Conservation (phyloP, 2,113 vertebrate genomes). For the Alexandromys fortis region DNA sequence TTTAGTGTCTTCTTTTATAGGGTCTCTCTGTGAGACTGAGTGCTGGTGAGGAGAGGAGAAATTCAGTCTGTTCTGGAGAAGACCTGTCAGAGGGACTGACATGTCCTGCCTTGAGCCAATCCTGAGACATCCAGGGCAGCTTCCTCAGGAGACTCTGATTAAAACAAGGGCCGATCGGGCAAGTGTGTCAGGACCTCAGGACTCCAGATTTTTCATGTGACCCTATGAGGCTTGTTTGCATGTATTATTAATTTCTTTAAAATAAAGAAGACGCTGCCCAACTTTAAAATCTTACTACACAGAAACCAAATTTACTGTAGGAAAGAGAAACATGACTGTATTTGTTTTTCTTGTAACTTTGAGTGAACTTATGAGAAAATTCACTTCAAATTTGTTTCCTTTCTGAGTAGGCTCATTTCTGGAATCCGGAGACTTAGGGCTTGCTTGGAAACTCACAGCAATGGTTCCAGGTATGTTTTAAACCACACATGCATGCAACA, state of each 20-base stretch:
- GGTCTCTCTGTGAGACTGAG: slow-evolving; percentile 41
- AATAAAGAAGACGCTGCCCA: slow-evolving; percentile 51
- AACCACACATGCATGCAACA: background rate
- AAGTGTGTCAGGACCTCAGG: background rate
- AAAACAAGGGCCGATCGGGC: background rate
- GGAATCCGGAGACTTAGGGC: background rate
- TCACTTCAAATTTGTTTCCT: background rate
- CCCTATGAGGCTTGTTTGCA: slow-evolving; percentile 52
- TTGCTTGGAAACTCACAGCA: slow-evolving; percentile 30
- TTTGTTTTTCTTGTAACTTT: slow-evolving; percentile 51
- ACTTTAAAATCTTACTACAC: slow-evolving; percentile 60
- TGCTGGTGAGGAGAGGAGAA: background rate
- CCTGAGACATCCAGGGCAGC: background rate
- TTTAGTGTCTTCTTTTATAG: background rate
- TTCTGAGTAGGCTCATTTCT: slow-evolving; percentile 33
- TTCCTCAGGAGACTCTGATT: slow-evolving; percentile 28
- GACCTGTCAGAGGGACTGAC: background rate
- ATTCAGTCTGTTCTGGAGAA: background rate
- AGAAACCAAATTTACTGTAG: slow-evolving; percentile 68
- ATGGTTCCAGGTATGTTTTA: background rate
- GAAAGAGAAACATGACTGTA: slow-evolving; percentile 65
- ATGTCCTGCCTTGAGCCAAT: background rate
- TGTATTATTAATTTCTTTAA: slow-evolving; percentile 67
- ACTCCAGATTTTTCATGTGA: slow-evolving; percentile 38
- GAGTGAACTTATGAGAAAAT: background rate